Percentiles rank a stretch among this genome's conserved stretches.
These are phyloP conservation scores for Formica aserva DNA, from an alignment of 2,888 invertebrate genomes.

Conservation along the genomic window DNA sequence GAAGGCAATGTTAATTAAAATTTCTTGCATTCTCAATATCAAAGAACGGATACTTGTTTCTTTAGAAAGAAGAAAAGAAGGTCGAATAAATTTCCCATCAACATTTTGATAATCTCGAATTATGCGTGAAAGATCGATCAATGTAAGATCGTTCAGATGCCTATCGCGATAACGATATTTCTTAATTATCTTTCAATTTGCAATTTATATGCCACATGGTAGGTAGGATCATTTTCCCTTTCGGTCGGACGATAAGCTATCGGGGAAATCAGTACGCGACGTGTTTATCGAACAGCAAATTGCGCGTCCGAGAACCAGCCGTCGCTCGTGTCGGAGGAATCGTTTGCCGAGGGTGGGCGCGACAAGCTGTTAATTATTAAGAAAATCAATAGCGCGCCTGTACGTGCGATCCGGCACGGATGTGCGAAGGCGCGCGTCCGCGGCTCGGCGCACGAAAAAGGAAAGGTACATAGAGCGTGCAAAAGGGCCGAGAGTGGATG, in stretches of 20 bases:
- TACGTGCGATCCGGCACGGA: slow-evolving; percentile 44
- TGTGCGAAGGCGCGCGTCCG: slow-evolving; percentile 20
- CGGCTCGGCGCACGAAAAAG: slow-evolving; percentile 58
- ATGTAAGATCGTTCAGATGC: background rate
- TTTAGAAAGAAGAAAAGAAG: background rate
- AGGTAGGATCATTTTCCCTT: slow-evolving; percentile 13
- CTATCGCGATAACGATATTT: background rate
- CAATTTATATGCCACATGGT: background rate
- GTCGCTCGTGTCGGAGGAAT: slow-evolving; percentile 30
- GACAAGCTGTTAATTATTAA: slow-evolving; percentile 72
- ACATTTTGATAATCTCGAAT: background rate
- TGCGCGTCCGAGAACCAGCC: slow-evolving; percentile 34
- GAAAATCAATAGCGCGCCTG: slow-evolving; percentile 64
- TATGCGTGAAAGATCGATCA: background rate
- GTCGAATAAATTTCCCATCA: background rate
- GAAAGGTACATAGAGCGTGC: slow-evolving; percentile 61
- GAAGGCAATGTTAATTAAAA: slow-evolving; percentile 18
- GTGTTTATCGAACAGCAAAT: slow-evolving; percentile 54
- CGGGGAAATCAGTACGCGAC: slow-evolving; percentile 47
- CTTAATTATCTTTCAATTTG: slow-evolving; percentile 16
- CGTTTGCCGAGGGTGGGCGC: slow-evolving; percentile 43
- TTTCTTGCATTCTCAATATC: background rate
- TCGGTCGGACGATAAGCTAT: slow-evolving; percentile 35
- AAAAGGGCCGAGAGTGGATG: slow-evolving; percentile 65
- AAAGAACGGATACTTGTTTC: background rate